Evolutionary conservation across 2,888 invertebrate genomes (phyloP).

Genomic region (Hypselothyrea guttata): DNA sequence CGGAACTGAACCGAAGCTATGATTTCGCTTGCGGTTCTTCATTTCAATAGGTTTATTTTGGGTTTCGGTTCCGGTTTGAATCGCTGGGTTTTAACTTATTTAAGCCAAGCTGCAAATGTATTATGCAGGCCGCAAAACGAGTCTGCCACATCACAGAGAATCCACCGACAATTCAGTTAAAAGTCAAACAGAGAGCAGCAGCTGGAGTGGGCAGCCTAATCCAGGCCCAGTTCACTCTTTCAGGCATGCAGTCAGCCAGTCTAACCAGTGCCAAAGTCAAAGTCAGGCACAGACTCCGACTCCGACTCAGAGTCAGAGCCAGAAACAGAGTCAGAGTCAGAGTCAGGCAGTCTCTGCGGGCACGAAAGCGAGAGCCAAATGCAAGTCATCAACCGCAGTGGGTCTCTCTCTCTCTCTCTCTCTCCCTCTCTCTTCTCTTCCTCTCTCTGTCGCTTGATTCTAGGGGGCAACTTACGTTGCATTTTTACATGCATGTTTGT

Average conservation of each 20-base stretch:
- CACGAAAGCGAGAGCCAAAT: constrained; percentile 58
- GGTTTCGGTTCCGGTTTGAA: too few species aligned
- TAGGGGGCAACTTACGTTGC: constrained; percentile 58
- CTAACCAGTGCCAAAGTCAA: constrained; percentile 77
- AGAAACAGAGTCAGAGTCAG: constrained; percentile 30
- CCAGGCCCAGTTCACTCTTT: constrained; percentile 36
- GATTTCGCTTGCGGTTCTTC: too few species aligned
- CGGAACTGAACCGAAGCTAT: too few species aligned
- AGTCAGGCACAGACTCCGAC: constrained; percentile 55
- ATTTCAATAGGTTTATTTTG: too few species aligned
- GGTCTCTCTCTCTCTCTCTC: constrained; percentile 14
- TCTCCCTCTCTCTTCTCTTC: background rate
- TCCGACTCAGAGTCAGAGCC: constrained; percentile 30
- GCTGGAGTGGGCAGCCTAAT: constrained; percentile 29
- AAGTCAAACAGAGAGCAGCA: constrained; percentile 16
- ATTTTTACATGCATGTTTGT: constrained; percentile 73
- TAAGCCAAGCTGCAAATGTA: constrained; percentile 23
- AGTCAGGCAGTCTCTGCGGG: constrained; percentile 69
- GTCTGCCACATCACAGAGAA: constrained; percentile 36
- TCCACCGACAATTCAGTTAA: constrained; percentile 27
- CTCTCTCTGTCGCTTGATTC: constrained; percentile 1
- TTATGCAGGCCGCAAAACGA: constrained; percentile 21
- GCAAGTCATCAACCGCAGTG: constrained; percentile 72
- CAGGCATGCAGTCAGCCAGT: constrained; percentile 56
- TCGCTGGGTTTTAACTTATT: background rate